Base-by-base conservation (phyloP, 2,888 invertebrate genomes). In the Clunio marinus region DNA sequence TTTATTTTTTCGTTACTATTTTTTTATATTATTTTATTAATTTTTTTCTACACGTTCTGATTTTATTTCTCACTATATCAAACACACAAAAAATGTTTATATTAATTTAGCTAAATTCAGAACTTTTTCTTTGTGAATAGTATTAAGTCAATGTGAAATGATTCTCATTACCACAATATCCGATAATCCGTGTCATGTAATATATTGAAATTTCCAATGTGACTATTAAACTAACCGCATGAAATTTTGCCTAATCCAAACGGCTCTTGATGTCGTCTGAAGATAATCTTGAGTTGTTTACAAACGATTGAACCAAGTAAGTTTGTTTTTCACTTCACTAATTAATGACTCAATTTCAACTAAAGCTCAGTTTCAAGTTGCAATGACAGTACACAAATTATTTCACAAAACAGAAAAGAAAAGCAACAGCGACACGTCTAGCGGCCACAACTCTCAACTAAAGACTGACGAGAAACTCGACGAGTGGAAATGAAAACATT, bases 361-460 rank as follows among this genome's bases (percentile, higher is more conserved):
- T 32, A 5, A 32, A 32, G 35, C 35, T 13, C 35, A 32, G 35
- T 13, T 32, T 32, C 35, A 32, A 32, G 13, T 32, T 32, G 35
- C 35, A 32, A 32, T 32, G 35, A 32, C 35, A 32, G 5, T 32
- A 32, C 35, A 59, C 59, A 59, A 57, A 59, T 13, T 27, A 32
- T 22, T 58, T 15, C 27, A 58, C 27, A 27, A 59, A 45, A 20
- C 22, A 63, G 45, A 62, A 45, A 63, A 51, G 15, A 32, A n/a
- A 63, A 46, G n/a, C 17, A 51, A n/a, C n/a, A 15, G 1, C n/a
- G 13, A 15, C 15, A 46, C 63, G 63, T 63, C 63, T 63, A 8
- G 15, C n/a, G 22, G n/a, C 8, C 17, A 25, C 24, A 45, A 63
- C 63, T 45, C 22, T 22, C 37, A 41, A 63, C 27, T 41, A 63